A percentile compares a stretch with the other conserved stretches of the same genome.
These are phyloP conservation scores for Mobula birostris DNA, from an alignment of 2,113 vertebrate genomes.

Conservation along the genomic window DNA sequence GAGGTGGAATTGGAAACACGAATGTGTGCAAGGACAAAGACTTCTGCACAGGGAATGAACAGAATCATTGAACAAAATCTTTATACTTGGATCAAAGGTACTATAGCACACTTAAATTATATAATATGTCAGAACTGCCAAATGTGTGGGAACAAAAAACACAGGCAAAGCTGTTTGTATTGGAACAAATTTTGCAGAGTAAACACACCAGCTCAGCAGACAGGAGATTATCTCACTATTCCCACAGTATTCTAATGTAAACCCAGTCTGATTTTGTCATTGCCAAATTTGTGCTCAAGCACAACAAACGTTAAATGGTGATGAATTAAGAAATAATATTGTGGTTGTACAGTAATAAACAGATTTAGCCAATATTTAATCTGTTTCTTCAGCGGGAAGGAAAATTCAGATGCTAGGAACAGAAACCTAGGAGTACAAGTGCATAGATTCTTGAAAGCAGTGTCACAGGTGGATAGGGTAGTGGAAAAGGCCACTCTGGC, in stretches of 20 bases:
- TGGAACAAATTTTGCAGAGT: neutral
- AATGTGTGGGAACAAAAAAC: neutral
- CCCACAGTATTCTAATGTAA: neutral
- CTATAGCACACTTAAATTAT: neutral
- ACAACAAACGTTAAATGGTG: neutral
- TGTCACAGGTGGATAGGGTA: too few species aligned
- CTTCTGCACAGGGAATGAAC: neutral
- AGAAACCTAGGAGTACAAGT: too few species aligned
- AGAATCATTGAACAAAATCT: neutral
- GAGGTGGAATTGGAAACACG: neutral
- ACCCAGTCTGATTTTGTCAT: neutral
- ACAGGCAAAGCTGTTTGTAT: neutral
- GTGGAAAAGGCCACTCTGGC: too few species aligned
- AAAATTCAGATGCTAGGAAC: neutral
- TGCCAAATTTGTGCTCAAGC: neutral
- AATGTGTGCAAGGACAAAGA: neutral
- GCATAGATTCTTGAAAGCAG: too few species aligned
- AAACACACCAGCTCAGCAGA: neutral
- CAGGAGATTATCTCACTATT: neutral
- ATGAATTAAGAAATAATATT: neutral
- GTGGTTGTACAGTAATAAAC: neutral
- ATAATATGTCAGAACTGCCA: neutral
- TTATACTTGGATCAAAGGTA: neutral
- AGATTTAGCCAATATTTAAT: neutral
- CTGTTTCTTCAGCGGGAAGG: neutral